Conservation (phyloP, 2,797 vertebrate genomes). For the Myotis daubentonii region DNA sequence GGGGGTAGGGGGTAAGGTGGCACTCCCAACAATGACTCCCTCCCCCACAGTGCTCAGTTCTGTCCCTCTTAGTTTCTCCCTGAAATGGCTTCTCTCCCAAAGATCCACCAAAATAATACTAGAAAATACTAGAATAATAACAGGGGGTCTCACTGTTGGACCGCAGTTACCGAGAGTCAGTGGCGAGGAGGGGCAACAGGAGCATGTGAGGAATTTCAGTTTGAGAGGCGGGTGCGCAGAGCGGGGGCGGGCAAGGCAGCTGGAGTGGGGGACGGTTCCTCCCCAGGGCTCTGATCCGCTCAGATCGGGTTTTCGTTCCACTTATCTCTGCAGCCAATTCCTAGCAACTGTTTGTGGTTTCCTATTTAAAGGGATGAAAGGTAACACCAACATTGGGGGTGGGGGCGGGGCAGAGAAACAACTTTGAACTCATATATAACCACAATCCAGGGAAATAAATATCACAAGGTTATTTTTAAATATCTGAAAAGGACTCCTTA, state of each 20-base stretch:
- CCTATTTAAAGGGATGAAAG: conserved; percentile 26
- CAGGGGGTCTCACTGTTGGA: too few relatives aligned
- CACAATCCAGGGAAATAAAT: neutral
- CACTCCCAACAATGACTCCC: neutral
- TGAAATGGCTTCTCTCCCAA: neutral
- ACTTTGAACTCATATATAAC: neutral
- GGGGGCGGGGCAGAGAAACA: too few relatives aligned
- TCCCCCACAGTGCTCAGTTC: neutral
- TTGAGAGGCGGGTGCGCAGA: neutral
- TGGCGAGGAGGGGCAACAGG: neutral
- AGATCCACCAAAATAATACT: neutral
- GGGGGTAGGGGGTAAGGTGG: too few relatives aligned
- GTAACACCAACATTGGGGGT: neutral
- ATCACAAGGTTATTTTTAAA: conserved; percentile 1
- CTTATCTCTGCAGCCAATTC: neutral
- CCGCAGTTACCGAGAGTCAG: neutral
- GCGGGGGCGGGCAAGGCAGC: fast-evolving
- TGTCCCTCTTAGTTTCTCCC: neutral
- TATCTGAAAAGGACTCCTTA: conserved; percentile 19
- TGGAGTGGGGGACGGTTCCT: neutral
- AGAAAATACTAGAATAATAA: neutral
- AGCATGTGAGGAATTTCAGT: neutral
- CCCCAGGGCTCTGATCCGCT: neutral
- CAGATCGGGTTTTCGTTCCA: neutral
- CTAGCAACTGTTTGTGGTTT: conserved; percentile 29